Base-by-base conservation (phyloP, 2,888 invertebrate genomes). In the Sycophila texana region DNA sequence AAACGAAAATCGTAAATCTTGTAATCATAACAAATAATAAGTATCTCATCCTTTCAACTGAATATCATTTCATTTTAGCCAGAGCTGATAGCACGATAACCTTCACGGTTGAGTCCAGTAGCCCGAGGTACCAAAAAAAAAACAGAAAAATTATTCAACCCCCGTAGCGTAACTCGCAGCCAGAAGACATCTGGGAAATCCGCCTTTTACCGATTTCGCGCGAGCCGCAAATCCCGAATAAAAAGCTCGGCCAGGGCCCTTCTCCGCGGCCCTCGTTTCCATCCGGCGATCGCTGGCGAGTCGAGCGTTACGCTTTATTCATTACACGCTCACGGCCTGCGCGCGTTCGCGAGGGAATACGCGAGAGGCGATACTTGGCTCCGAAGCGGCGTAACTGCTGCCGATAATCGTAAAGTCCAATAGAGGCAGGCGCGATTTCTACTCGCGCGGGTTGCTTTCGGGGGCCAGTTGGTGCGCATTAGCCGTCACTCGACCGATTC, bases 391-490 rank as follows among this genome's bases (percentile, higher is more conserved):
- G 79, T 71, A 81, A 79, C 77, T 79, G 79, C 20, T 71, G 61
- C 63, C 81, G 81, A 81, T 81, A 81, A 81, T 81, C 79, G 81
- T 81, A 81, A 81, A 81, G 71, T 77, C 74, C 79, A 74, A 80
- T 78, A 80, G 80, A 74, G 2, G 74, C 55, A 51, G 2, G 60
- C 74, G 77, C 78, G 74, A 68, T 78, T 78, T 78, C 78, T 78
- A 61, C 78, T 66, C 57, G 66, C 26, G 77, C 53, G 68, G 10
- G 13, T 1, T 18, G 39, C 26, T 26, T 26, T 26, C 26, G 26
- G 26, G 26, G 26, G 26, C 26, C 26, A 3, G 26, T 26, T 26
- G 53, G 70, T n/a, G 57, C 61, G 79, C 66, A 74, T 74, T 74
- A 70, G 71, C 74, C 74, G 71, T 79, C 71, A 71, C 71, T 79